phyloP scores from a whole-genome alignment of 2,888 invertebrate species.

The Dromius quadrimaculatus region DNA sequence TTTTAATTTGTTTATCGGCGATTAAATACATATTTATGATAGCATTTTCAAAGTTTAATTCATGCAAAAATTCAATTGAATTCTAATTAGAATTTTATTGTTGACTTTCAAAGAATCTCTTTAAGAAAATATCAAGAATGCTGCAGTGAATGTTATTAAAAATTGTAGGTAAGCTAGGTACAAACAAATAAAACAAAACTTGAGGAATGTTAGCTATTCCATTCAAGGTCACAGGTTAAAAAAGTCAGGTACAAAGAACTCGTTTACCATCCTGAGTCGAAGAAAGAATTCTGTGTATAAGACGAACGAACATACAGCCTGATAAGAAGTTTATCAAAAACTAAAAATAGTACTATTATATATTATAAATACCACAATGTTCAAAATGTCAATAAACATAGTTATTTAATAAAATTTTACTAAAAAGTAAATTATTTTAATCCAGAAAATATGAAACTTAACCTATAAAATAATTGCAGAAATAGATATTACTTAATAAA shows the following conservation, averaged over 20 bases:
- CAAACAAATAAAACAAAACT: slow-evolving; percentile 45
- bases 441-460: too few species aligned
- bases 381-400: slow-evolving; percentile 3
- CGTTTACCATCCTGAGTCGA: neutral
- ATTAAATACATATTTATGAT: neutral
- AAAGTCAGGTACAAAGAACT: slow-evolving; percentile 36
- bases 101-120: slow-evolving; percentile 28
- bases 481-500: too few species aligned
- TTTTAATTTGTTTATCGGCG: neutral
- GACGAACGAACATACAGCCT: neutral
- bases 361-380: slow-evolving; percentile 3
- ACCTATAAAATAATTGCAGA: neutral
- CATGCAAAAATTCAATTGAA: slow-evolving; percentile 31
- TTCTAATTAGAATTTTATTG: slow-evolving; percentile 22
- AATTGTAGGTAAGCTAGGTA: slow-evolving; percentile 29
- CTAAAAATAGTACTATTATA: too few species aligned
- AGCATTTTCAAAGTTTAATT: slow-evolving; percentile 30
- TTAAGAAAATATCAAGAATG: slow-evolving; percentile 36
- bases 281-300: too few species aligned
- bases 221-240: slow-evolving; percentile 45
- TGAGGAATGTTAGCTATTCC: slow-evolving; percentile 44
- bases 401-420: slow-evolving; percentile 5
- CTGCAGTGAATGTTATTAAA: slow-evolving; percentile 44
- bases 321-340: slow-evolving; percentile 2
- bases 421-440: too few species aligned